A percentile compares a stretch with the other conserved stretches of the same genome.
These are phyloP conservation scores for Palaemon carinicauda DNA, from an alignment of 1,140 invertebrate species.

Conservation along the genomic window DNA sequence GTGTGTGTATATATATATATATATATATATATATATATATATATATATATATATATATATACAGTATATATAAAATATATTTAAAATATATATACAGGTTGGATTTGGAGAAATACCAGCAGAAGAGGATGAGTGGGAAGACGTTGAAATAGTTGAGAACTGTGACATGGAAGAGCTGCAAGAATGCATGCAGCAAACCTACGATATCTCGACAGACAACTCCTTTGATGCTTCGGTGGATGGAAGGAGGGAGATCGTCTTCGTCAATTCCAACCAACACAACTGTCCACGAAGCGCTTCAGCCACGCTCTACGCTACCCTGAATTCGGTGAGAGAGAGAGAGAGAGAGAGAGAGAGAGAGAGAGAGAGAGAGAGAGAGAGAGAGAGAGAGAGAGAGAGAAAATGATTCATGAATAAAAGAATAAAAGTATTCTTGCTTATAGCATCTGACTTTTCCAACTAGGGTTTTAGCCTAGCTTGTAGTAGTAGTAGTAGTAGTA, in stretches of 20 bases:
- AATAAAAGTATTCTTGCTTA: no score
- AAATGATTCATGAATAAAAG: neutral
- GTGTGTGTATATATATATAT: no score
- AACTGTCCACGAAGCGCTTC: slow-evolving; percentile 6
- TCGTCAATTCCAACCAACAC: slow-evolving; percentile 35
- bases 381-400: slow-evolving; percentile 16
- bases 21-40: no score
- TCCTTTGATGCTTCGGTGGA: neutral
- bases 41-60: no score
- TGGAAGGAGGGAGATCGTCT: slow-evolving; percentile 13
- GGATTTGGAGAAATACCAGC: slow-evolving; percentile 33
- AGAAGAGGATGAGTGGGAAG: slow-evolving; percentile 42
- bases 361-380: slow-evolving; percentile 18
- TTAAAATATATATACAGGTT: no score
- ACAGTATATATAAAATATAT: no score
- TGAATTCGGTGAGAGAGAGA: slow-evolving; percentile 24
- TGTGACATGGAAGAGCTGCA: neutral
- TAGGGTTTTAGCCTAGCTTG: no score
- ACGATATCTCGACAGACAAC: slow-evolving; percentile 7
- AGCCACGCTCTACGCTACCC: slow-evolving; percentile 34
- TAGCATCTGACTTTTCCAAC: no score
- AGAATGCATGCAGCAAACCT: neutral
- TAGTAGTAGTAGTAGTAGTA: no score
- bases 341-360: neutral
- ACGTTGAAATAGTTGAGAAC: neutral